Percentiles rank a stretch among this genome's conserved stretches.
phyloP scores from a whole-genome alignment of 1,140 invertebrate species.

The Lordiphosa collinella region DNA sequence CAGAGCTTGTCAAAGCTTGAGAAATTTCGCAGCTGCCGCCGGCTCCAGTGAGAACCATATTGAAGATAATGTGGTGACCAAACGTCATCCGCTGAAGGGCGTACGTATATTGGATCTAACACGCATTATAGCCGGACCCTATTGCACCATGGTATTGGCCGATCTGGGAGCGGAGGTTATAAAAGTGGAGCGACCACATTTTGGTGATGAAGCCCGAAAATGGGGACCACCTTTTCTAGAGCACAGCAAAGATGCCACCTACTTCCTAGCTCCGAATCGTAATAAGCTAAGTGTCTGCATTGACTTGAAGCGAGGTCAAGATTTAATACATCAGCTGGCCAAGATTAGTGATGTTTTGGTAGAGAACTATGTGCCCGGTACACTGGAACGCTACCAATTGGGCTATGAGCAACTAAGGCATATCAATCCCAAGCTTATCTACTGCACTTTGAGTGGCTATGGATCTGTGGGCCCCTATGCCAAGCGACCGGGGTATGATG shows the following conservation, averaged over 20 bases:
- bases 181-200: conserved; percentile 89
- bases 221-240: conserved; percentile 96
- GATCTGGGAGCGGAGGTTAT: conserved; percentile 97
- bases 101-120: conserved; percentile 91
- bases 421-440: conserved; percentile 91
- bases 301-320: conserved; percentile 89
- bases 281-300: conserved; percentile 97
- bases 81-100: conserved; percentile 80
- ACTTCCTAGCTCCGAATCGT: conserved; percentile 93
- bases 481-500: conserved; percentile 94
- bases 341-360: conserved; percentile 92
- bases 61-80: conserved; percentile 15
- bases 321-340: conserved; percentile 88
- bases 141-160: conserved; percentile 95
- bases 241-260: conserved; percentile 87
- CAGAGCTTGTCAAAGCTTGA: conserved; percentile 40
- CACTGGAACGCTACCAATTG: conserved; percentile 87
- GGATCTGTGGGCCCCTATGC: conserved; percentile 92
- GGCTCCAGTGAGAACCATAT: conserved; percentile 10
- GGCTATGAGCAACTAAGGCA: conserved; percentile 88
- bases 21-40: conserved; percentile 55
- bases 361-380: conserved; percentile 97
- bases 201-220: conserved; percentile 91
- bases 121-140: conserved; percentile 90
- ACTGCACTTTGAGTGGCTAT: conserved; percentile 97